These are phyloP conservation scores for Tribolium madens DNA, from an alignment of 1,140 invertebrate species.

Conservation along the genomic window DNA sequence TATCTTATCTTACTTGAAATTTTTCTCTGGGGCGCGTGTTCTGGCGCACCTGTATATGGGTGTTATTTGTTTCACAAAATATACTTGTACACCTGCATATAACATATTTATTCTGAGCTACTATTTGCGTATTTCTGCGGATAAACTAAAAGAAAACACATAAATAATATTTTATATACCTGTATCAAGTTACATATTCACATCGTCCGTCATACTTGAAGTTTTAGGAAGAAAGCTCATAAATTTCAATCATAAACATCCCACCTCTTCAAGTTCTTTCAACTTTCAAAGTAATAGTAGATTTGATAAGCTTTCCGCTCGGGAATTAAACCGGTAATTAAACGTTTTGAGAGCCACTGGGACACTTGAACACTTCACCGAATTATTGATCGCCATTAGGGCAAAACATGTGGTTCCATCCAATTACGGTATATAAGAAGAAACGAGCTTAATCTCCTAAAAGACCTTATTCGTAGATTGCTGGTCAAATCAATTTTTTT, in stretches of 20 bases:
- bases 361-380: constrained; percentile 29
- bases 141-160: background rate
- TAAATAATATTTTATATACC: constrained; percentile 11
- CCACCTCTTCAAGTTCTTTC: background rate
- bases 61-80: no score
- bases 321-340: constrained; percentile 31
- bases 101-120: no score
- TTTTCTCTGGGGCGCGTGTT: no score
- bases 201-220: background rate
- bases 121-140: background rate
- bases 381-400: constrained; percentile 35
- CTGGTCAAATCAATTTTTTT: constrained; percentile 15
- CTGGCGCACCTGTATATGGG: no score
- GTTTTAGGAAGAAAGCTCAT: constrained; percentile 1
- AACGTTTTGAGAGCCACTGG: constrained; percentile 31
- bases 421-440: constrained; percentile 42
- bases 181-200: background rate
- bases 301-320: constrained; percentile 12
- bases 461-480: constrained; percentile 2
- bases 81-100: no score
- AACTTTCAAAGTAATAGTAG: constrained; percentile 15
- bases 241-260: background rate
- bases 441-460: constrained; percentile 42
- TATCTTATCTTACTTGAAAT: no score
- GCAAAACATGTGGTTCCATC: constrained; percentile 41